A percentile compares a stretch with the other conserved stretches of the same genome.
Evolutionary conservation across 2,888 invertebrate genomes (phyloP).

Genomic region (Diadromus collaris): DNA sequence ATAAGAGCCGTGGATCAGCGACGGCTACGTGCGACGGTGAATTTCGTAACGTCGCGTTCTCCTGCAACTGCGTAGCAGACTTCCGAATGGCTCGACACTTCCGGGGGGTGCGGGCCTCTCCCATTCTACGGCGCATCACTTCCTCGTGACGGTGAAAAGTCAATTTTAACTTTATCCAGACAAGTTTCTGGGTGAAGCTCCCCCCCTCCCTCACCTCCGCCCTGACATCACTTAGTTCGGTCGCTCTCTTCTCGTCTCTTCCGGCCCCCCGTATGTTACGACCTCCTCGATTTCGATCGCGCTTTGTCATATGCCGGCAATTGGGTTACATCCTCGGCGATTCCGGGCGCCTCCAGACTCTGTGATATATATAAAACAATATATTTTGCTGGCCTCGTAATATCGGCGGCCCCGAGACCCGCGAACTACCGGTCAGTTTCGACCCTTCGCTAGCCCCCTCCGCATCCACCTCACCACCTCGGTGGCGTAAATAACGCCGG

Average conservation of each 20-base stretch:
- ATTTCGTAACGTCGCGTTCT: neutral
- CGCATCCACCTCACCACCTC: neutral
- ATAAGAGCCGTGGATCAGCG: neutral
- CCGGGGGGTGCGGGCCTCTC: neutral
- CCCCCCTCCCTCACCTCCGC: neutral
- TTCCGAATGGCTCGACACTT: slow-evolving; percentile 45
- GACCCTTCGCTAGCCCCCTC: neutral
- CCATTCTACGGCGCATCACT: slow-evolving; percentile 19
- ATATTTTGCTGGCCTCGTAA: neutral
- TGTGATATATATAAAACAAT: neutral
- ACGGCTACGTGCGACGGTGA: neutral
- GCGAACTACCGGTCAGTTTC: neutral
- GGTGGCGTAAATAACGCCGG: slow-evolving; percentile 8
- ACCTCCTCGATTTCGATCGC: neutral
- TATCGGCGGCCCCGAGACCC: neutral
- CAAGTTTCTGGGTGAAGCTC: slow-evolving; percentile 35
- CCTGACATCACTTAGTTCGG: slow-evolving; percentile 19
- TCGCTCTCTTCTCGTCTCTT: slow-evolving; percentile 22
- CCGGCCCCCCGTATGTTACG: neutral
- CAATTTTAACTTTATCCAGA: slow-evolving; percentile 76
- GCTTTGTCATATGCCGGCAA: neutral
- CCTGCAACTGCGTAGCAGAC: slow-evolving; percentile 68
- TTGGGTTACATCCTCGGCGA: neutral
- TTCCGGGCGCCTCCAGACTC: neutral
- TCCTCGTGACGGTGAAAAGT: slow-evolving; percentile 70